Evolutionary conservation across 2,797 vertebrate species (phyloP).

Genomic region (Pseudochaenichthys georgianus): DNA sequence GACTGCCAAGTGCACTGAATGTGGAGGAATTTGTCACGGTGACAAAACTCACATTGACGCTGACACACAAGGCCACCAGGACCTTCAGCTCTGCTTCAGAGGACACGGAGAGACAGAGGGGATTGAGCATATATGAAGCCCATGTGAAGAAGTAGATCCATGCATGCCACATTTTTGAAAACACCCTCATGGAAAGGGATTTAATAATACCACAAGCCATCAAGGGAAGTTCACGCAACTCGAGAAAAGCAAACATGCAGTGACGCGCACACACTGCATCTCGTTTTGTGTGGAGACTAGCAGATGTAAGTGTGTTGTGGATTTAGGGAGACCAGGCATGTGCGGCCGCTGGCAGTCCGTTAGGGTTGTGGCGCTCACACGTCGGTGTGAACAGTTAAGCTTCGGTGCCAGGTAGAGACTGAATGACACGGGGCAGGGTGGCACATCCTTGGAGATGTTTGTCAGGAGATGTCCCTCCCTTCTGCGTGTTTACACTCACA

Average conservation of each 20-base stretch:
- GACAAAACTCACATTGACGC: slow-evolving; percentile 36
- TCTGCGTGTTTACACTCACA: slow-evolving; percentile 83
- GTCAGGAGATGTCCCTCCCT: slow-evolving; percentile 82
- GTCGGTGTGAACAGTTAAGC: slow-evolving; percentile 79
- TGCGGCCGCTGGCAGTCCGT: slow-evolving; percentile 67
- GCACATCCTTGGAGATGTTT: slow-evolving; percentile 84
- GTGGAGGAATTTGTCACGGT: slow-evolving; percentile 57
- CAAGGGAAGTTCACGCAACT: slow-evolving; percentile 30
- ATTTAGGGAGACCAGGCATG: slow-evolving; percentile 54
- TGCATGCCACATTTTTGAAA: not conserved
- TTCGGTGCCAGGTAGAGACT: slow-evolving; percentile 75
- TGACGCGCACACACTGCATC: slow-evolving; percentile 12
- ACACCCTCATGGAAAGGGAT: not conserved
- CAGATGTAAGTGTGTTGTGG: slow-evolving; percentile 61
- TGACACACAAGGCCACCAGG: slow-evolving; percentile 34
- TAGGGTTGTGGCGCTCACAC: slow-evolving; percentile 65
- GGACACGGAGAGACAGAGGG: slow-evolving; percentile 8
- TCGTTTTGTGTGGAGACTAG: slow-evolving; percentile 30
- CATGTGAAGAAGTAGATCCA: not conserved
- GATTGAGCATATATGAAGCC: not conserved
- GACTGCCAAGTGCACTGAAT: slow-evolving; percentile 63
- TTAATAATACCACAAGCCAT: slow-evolving; percentile 7
- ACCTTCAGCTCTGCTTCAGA: slow-evolving; percentile 8
- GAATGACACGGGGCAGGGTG: slow-evolving; percentile 78
- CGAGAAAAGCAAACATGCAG: slow-evolving; percentile 26